Percentiles rank a stretch among this genome's conserved stretches.
phyloP scores from a whole-genome alignment of 2,888 invertebrate genomes.

The Saturnia pavonia region DNA sequence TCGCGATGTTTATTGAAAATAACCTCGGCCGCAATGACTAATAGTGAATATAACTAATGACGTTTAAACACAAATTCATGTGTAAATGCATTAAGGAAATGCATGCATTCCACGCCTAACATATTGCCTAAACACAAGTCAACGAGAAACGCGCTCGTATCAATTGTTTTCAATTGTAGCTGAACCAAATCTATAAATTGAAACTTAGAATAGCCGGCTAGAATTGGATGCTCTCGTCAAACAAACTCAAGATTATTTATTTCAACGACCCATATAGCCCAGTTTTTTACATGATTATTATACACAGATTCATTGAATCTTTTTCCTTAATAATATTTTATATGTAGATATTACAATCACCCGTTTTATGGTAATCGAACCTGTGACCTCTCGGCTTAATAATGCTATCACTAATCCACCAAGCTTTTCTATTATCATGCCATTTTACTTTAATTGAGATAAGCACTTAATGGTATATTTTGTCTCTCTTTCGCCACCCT shows the following conservation, averaged over 20 bases:
- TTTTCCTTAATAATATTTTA: neutral
- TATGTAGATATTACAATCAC: neutral
- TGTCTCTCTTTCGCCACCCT: neutral
- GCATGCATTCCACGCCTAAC: constrained; percentile 13
- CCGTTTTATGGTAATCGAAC: neutral
- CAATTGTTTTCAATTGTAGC: constrained; percentile 70
- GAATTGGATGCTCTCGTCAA: constrained; percentile 41
- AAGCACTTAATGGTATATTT: neutral
- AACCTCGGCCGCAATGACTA: constrained; percentile 12
- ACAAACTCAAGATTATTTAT: constrained; percentile 21
- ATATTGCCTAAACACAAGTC: constrained; percentile 53
- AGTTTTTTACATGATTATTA: constrained; percentile 24
- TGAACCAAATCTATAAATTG: constrained; percentile 64
- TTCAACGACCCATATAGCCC: neutral
- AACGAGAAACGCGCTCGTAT: constrained; percentile 50
- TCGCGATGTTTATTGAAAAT: constrained; percentile 8
- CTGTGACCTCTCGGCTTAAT: neutral
- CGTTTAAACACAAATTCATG: constrained; percentile 10
- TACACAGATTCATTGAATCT: neutral
- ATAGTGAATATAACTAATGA: neutral
- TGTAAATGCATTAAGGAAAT: constrained; percentile 6
- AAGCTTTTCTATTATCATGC: neutral
- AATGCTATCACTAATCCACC: neutral
- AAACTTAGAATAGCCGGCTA: constrained; percentile 63
- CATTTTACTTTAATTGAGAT: neutral